These are phyloP conservation scores for Pelecanus crispus DNA, from an alignment of 2,113 vertebrate genomes.

Conservation along the genomic window DNA sequence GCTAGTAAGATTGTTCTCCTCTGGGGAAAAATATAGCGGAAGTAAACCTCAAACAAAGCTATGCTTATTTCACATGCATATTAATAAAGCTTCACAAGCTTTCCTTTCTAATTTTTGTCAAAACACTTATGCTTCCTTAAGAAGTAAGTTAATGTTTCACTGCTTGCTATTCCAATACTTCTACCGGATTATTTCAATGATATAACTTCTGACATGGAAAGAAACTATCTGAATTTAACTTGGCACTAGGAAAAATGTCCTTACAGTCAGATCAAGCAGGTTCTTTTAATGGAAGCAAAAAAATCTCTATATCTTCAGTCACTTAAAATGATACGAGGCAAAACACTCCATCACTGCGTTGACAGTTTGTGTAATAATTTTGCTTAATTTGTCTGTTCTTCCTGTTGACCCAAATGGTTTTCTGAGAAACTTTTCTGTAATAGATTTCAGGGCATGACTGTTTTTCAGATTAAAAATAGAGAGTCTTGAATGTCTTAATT, in stretches of 20 bases:
- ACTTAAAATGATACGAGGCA: background rate
- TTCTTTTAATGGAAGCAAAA: background rate
- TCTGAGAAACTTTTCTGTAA: background rate
- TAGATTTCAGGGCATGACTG: background rate
- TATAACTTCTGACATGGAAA: background rate
- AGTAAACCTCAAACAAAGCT: background rate
- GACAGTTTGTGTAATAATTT: background rate
- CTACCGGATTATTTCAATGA: background rate
- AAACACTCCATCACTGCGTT: background rate
- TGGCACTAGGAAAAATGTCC: background rate
- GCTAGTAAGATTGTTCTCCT: background rate
- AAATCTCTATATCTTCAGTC: background rate
- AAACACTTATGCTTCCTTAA: background rate
- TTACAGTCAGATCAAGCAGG: background rate
- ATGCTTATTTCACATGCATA: background rate
- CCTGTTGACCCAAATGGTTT: background rate
- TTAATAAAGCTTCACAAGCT: background rate
- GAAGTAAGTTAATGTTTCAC: background rate
- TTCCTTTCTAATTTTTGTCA: background rate
- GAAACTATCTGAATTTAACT: background rate
- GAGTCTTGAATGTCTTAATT: background rate
- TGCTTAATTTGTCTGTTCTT: background rate
- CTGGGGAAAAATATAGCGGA: background rate
- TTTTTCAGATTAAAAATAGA: background rate
- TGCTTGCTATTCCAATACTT: background rate